Evolutionary conservation across 1,140 invertebrate species (phyloP), one percentile per base, ranked within the genome.

Genomic region (Caenorhabditis brenneri): DNA sequence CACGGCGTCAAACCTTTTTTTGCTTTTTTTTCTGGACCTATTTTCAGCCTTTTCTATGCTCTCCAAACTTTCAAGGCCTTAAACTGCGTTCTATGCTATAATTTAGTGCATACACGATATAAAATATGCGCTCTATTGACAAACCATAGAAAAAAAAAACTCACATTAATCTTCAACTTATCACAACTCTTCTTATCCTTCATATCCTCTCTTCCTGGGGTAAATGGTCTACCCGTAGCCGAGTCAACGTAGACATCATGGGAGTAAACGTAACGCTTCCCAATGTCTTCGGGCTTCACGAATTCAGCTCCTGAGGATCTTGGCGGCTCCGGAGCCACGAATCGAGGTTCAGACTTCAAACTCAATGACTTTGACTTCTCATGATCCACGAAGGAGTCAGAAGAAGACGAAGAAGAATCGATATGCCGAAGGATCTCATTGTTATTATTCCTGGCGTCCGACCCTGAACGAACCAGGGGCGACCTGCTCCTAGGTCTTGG

Each of bases 211-310:
- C 65, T 74, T 24, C 65, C 65, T 9, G 65, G 65, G 22, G 65
- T 74, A 42, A 42, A 74, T 36, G 65, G 65, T 39, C 65, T 39
- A 6, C 65, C 65, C 1, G 65, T 74, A 0, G 65, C 46, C 1
- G 65, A 74, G 24, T 74, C 65, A 33, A 74, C 65, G 10, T 74
- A 74, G 36, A 74, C 65, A 15, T 74, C 65, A 24, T 74, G 65
- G 15, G 65, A 24, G 24, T 74, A 74, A 33, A 74, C 65, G 19
- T 74, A 74, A 24, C 65, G 65, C n/a, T 74, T 31, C 7, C 65
- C 58, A 2, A 19, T 2, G 16, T 65, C 58, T 65, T 65, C 58
- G 2, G 58, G 58, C n/a, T n/a, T n/a, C n/a, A n/a, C n/a, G n/a
- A n/a, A n/a, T n/a, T n/a, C 2, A 1, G 0, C 24, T 58, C 31